Evolutionary conservation across 2,888 invertebrate genomes (phyloP).

Genomic region (Rhingia campestris): DNA sequence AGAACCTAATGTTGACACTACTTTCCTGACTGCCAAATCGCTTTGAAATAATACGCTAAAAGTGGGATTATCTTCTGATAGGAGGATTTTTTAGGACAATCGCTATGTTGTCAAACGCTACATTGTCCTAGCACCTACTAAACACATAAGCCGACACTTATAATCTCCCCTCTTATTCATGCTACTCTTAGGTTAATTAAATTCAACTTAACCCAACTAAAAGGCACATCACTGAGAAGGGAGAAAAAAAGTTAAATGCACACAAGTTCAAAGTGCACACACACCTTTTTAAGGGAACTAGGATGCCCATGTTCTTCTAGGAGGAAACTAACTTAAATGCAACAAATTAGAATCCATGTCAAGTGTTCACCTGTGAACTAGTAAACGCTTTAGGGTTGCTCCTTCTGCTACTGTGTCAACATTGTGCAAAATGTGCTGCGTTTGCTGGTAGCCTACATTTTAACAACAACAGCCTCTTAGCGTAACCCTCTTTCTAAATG

Average conservation of each 20-base stretch:
- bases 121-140: too few relatives aligned
- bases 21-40: too few relatives aligned
- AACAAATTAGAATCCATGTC: conserved; percentile 70
- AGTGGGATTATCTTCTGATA: too few relatives aligned
- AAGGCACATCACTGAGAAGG: conserved; percentile 21
- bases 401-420: conserved; percentile 32
- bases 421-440: not conserved
- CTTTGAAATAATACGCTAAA: too few relatives aligned
- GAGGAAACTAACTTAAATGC: conserved; percentile 57
- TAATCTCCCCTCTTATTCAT: too few relatives aligned
- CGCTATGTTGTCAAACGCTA: too few relatives aligned
- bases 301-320: not conserved
- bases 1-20: too few relatives aligned
- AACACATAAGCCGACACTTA: too few relatives aligned
- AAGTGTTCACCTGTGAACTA: conserved; percentile 67
- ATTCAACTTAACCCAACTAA: conserved; percentile 17
- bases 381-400: conserved; percentile 28
- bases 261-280: conserved; percentile 22
- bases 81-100: too few relatives aligned
- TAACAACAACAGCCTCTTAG: conserved; percentile 47
- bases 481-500: conserved; percentile 36
- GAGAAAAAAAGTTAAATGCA: conserved; percentile 5
- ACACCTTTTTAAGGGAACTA: not conserved
- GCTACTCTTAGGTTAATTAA: conserved; percentile 26
- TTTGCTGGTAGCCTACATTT: conserved; percentile 55